These are phyloP conservation scores for Drosophila nebulosa DNA, from an alignment of 1,140 invertebrate genomes.

Conservation along the genomic window DNA sequence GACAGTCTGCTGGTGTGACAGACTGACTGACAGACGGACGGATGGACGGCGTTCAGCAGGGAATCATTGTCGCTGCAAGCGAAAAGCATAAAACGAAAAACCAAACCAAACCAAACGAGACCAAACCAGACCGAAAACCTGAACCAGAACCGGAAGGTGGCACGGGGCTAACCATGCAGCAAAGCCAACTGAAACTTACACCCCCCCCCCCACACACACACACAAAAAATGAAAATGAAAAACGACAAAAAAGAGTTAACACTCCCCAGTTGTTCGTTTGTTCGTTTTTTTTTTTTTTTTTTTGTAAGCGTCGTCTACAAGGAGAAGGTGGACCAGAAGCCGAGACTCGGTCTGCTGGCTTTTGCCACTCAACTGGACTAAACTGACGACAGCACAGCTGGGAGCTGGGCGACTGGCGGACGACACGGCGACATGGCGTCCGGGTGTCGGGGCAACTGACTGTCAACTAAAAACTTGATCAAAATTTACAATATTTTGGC, in stretches of 20 bases:
- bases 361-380: slow-evolving; percentile 58
- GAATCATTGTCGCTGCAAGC: slow-evolving; percentile 58
- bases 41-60: slow-evolving; percentile 23
- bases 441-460: slow-evolving; percentile 37
- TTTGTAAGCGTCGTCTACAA: slow-evolving; percentile 27
- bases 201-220: neutral
- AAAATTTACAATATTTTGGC: neutral
- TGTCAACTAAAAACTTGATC: slow-evolving; percentile 6
- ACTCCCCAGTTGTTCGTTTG: slow-evolving; percentile 56
- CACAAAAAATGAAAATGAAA: slow-evolving; percentile 6
- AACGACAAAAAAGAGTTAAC: slow-evolving; percentile 48
- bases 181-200: slow-evolving; percentile 36
- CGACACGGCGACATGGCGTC: neutral
- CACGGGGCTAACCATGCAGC: slow-evolving; percentile 42
- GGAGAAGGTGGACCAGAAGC: neutral
- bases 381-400: slow-evolving; percentile 69
- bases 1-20: neutral
- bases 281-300: no score
- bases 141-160: slow-evolving; percentile 12
- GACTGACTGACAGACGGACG: neutral
- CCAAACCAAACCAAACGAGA: neutral
- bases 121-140: slow-evolving; percentile 6
- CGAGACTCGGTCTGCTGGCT: slow-evolving; percentile 21
- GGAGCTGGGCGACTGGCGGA: slow-evolving; percentile 25
- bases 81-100: slow-evolving; percentile 30